Conservation (phyloP, 2,888 invertebrate species). For the Schrankia costaestrigalis region DNA sequence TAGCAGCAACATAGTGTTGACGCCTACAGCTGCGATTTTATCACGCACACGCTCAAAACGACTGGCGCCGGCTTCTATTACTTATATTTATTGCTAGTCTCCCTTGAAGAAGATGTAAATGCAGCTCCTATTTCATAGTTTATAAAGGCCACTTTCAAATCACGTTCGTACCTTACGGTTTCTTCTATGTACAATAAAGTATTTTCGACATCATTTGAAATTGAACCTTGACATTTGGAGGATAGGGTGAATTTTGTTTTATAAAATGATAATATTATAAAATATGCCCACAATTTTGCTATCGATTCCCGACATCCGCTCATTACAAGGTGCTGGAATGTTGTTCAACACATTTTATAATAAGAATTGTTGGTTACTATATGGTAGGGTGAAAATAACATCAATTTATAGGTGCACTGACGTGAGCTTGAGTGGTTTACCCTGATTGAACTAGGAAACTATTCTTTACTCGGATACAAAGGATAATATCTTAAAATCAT, state of each 20-base stretch:
- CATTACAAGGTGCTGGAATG: conserved; percentile 75
- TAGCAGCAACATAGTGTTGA: conserved; percentile 48
- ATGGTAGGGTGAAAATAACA: conserved; percentile 48
- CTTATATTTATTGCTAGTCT: conserved; percentile 52
- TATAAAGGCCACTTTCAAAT: conserved; percentile 57
- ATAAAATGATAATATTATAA: conserved; percentile 49
- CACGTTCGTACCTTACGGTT: conserved; percentile 50
- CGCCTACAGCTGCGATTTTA: conserved; percentile 62
- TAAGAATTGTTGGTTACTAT: conserved; percentile 55
- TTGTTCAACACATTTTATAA: conserved; percentile 69
- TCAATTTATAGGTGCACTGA: conserved; percentile 33
- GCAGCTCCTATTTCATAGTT: conserved; percentile 50
- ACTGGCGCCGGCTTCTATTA: conserved; percentile 70
- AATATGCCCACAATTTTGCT: conserved; percentile 72
- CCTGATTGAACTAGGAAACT: too few species aligned
- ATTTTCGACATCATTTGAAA: conserved; percentile 28
- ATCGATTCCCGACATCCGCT: conserved; percentile 76
- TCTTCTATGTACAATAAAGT: conserved; percentile 42
- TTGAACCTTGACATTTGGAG: conserved; percentile 34
- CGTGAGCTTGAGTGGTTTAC: conserved; percentile 23
- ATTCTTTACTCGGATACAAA: too few species aligned
- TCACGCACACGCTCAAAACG: conserved; percentile 57
- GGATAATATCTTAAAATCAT: too few species aligned
- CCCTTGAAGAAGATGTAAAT: conserved; percentile 57
- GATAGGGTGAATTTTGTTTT: conserved; percentile 33